Percentiles rank a stretch among this genome's conserved stretches.
phyloP scores from a whole-genome alignment of 2,113 vertebrate genomes.

The Talpa occidentalis region DNA sequence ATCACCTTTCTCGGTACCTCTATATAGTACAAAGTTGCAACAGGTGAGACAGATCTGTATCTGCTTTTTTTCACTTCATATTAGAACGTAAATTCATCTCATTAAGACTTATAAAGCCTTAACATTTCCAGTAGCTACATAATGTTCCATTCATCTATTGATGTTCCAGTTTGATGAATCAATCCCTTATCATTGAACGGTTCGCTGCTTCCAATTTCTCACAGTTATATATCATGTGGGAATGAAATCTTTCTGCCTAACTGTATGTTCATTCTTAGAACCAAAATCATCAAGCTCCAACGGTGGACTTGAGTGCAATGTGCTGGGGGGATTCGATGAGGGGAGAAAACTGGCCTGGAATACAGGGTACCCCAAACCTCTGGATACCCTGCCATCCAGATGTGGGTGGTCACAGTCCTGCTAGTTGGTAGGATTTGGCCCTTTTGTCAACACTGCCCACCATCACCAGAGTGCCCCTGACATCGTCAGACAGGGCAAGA shows the following conservation, averaged over 20 bases:
- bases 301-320: background rate
- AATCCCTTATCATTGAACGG: background rate
- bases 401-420: constrained; percentile 71
- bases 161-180: background rate
- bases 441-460: constrained; percentile 80
- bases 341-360: background rate
- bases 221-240: background rate
- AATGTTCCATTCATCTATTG: background rate
- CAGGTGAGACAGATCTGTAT: background rate
- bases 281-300: background rate
- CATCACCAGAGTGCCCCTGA: constrained; percentile 79
- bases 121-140: background rate
- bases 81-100: background rate
- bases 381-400: constrained; percentile 29
- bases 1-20: background rate
- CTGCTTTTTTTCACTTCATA: background rate
- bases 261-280: background rate
- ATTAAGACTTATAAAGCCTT: background rate
- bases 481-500: constrained; percentile 78
- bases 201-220: background rate
- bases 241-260: background rate
- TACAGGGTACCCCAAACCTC: background rate
- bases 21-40: background rate
- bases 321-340: background rate
- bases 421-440: constrained; percentile 58